Evolutionary conservation across 2,113 vertebrate genomes (phyloP).

Genomic region (Pundamilia nyererei): DNA sequence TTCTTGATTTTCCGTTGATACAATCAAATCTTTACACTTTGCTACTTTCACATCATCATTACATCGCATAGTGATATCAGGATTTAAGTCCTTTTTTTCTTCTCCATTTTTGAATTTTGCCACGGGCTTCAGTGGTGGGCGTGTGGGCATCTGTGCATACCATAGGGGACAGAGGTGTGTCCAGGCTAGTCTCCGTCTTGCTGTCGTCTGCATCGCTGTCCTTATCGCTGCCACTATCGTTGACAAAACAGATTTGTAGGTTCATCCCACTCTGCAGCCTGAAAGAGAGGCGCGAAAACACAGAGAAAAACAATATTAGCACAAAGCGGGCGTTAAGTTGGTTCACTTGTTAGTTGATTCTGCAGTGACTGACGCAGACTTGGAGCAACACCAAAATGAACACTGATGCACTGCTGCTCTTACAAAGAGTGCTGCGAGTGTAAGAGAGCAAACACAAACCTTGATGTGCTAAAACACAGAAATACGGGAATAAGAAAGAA

Average conservation of each 20-base stretch:
- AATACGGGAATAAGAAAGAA: neutral
- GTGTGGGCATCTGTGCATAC: constrained; percentile 50
- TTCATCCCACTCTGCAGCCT: constrained; percentile 99
- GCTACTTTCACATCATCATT: neutral
- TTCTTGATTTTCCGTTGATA: neutral
- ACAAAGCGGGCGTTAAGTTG: neutral
- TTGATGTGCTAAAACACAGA: neutral
- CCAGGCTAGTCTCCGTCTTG: constrained; percentile 96
- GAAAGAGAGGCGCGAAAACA: neutral
- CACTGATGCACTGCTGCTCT: neutral
- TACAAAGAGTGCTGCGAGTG: neutral
- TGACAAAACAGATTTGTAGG: constrained; percentile 97
- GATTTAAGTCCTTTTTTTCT: neutral
- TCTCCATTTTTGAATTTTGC: neutral
- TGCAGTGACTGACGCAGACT: neutral
- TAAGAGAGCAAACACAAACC: neutral
- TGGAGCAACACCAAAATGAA: neutral
- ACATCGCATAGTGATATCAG: neutral
- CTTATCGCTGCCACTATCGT: constrained; percentile 96
- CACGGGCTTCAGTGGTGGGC: neutral
- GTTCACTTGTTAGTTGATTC: neutral
- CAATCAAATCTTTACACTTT: neutral
- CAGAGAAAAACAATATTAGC: neutral
- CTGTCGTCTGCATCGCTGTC: constrained; percentile 98
- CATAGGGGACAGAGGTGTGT: constrained; percentile 94